A percentile compares a stretch with the other conserved stretches of the same genome.
These are phyloP conservation scores for Perca schrenkii DNA, from an alignment of 2,113 vertebrate genomes.

Conservation along the genomic window DNA sequence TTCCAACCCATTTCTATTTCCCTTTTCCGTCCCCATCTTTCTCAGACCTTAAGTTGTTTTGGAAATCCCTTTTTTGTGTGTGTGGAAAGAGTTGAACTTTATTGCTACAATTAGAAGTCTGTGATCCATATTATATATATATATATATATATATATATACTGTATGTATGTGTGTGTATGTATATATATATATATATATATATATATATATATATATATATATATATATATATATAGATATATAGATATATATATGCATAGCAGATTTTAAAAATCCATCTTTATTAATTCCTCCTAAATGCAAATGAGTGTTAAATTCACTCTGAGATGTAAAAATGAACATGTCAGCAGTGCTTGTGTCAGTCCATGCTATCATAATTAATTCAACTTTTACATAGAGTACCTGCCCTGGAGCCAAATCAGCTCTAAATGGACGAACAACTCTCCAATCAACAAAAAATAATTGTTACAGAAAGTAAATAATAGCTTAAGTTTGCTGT, in stretches of 20 bases:
- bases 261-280: neutral
- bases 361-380: constrained; percentile 19
- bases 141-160: too few relatives aligned
- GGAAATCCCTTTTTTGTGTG: neutral
- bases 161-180: too few relatives aligned
- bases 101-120: neutral
- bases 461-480: constrained; percentile 15
- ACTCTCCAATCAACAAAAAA: constrained; percentile 26
- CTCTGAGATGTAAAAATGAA: constrained; percentile 32
- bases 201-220: too few relatives aligned
- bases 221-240: too few relatives aligned
- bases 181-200: too few relatives aligned
- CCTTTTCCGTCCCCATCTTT: neutral
- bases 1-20: neutral
- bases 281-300: constrained; percentile 14
- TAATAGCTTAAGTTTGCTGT: constrained; percentile 18
- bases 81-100: too few relatives aligned
- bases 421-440: constrained; percentile 29
- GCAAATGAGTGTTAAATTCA: constrained; percentile 26
- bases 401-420: constrained; percentile 27
- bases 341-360: constrained; percentile 20
- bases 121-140: neutral
- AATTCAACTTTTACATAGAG: constrained; percentile 48
- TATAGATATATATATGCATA: too few relatives aligned
- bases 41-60: neutral